Base-by-base conservation (phyloP, 2,113 vertebrate genomes). In the Salvelinus fontinalis region DNA sequence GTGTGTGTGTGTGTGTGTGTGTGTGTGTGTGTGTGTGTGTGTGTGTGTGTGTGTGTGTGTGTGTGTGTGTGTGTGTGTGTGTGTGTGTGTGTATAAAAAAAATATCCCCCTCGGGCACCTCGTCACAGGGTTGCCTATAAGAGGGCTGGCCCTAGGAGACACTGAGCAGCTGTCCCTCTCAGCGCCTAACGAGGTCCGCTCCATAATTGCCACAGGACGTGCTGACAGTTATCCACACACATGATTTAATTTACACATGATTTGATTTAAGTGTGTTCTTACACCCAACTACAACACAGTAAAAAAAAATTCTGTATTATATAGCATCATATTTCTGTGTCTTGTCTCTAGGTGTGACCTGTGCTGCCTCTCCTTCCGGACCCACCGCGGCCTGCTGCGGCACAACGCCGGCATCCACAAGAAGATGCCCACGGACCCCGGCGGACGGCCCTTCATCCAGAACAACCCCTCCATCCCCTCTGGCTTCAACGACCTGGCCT, bases 401-500 rank as follows among this genome's bases (percentile, higher is more conserved):
- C 98, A 99, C 84, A 99, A 99, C 2, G 95, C 97, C 0, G 93
- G 91, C 5, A 95, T 97, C 80, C 98, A 99, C 88, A 98, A 96
- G 86, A 94, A 96, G 75, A 95, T 99, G 84, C 98, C 98, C 81
- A 94, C 95, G 68, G 97, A 99, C 75, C 94, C 94, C 0, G 92
- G 81, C 48, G 98, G 98, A 65, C 95, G 91, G 11, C 98, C 98
- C 77, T 99, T 97, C 90, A 99, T 99, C 89, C 98, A 99, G 92
- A 99, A 93, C 94, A 99, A 99, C 89, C 97, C 97, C 81, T 97
- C 96, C 1, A 98, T 99, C 90, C 96, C 97, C 0, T 94, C 95
- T 34, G 97, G 98, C 86, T 99, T 99, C 94, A 97, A 97, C 0
- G 98, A 99, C 85, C 90, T 99, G 83, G 96, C 97, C 78, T 99